These are phyloP conservation scores for Tenebrio molitor DNA, from an alignment of 1,140 invertebrate genomes.

Conservation along the genomic window DNA sequence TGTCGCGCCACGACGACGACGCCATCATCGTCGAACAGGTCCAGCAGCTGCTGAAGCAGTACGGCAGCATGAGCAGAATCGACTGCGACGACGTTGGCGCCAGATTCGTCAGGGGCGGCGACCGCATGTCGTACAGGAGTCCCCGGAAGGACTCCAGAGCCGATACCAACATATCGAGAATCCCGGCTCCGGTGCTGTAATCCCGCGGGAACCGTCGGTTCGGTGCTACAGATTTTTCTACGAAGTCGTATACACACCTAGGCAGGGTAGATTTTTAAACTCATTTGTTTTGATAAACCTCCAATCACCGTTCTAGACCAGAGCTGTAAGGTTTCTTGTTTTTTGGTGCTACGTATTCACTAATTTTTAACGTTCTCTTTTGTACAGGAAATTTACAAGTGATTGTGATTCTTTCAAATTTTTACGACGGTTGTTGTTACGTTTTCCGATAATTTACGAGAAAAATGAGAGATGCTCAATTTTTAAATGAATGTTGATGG, in stretches of 20 bases:
- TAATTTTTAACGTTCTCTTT: neutral
- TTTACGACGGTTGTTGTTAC: conserved; percentile 27
- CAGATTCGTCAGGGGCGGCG: conserved; percentile 55
- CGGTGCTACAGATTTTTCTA: conserved; percentile 4
- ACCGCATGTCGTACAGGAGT: conserved; percentile 65
- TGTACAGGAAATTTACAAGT: too few species aligned
- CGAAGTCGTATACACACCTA: neutral
- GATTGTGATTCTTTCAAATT: conserved; percentile 30
- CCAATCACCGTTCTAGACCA: too few species aligned
- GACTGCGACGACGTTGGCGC: conserved; percentile 67
- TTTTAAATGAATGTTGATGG: conserved; percentile 3
- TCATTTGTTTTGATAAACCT: neutral
- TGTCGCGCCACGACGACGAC: conserved; percentile 78
- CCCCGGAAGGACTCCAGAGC: conserved; percentile 72
- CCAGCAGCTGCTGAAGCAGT: conserved; percentile 78
- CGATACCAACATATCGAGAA: conserved; percentile 67
- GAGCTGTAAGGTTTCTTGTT: neutral
- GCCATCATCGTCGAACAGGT: conserved; percentile 78
- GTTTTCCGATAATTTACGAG: neutral
- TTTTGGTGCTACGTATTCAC: conserved; percentile 16
- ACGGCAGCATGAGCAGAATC: conserved; percentile 71
- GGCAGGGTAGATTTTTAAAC: conserved; percentile 18
- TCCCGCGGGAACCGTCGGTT: conserved; percentile 13
- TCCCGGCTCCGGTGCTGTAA: conserved; percentile 68
- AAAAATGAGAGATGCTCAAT: conserved; percentile 16